Percentiles rank a stretch among this genome's conserved stretches.
These are phyloP conservation scores for Psophia crepitans DNA, from an alignment of 2,113 vertebrate genomes.

Conservation along the genomic window DNA sequence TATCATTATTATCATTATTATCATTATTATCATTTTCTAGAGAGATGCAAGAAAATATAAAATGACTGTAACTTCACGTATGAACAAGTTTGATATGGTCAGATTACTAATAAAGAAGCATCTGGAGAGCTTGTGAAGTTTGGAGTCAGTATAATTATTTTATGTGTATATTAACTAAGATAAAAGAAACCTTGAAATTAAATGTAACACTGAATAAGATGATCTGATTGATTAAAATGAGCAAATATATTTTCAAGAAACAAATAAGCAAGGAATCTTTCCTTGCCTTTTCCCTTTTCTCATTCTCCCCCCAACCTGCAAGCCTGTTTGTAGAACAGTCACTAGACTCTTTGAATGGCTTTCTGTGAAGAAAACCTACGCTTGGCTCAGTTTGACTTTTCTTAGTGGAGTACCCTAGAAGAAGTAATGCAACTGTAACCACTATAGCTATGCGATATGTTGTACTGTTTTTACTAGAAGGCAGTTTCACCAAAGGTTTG, in stretches of 20 bases:
- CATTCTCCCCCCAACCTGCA: fast-evolving
- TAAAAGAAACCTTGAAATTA: background rate
- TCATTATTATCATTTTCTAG: too few species aligned
- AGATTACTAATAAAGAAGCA: background rate
- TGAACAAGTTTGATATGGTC: background rate
- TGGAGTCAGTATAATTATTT: background rate
- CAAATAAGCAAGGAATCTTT: background rate
- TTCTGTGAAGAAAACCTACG: background rate
- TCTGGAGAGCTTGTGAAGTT: background rate
- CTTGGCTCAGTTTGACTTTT: background rate
- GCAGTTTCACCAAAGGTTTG: background rate
- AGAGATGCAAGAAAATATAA: background rate
- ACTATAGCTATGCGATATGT: fast-evolving
- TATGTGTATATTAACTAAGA: background rate
- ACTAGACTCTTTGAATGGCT: background rate
- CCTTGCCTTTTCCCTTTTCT: background rate
- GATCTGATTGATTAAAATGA: background rate
- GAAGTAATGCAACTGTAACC: background rate
- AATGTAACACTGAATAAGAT: background rate
- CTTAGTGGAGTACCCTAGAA: background rate
- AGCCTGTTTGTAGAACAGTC: background rate
- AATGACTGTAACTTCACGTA: background rate
- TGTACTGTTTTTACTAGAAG: background rate
- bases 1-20: too few species aligned
- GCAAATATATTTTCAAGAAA: background rate